These are phyloP conservation scores for Antechinus flavipes DNA, from an alignment of 2,113 vertebrate species.

Conservation along the genomic window DNA sequence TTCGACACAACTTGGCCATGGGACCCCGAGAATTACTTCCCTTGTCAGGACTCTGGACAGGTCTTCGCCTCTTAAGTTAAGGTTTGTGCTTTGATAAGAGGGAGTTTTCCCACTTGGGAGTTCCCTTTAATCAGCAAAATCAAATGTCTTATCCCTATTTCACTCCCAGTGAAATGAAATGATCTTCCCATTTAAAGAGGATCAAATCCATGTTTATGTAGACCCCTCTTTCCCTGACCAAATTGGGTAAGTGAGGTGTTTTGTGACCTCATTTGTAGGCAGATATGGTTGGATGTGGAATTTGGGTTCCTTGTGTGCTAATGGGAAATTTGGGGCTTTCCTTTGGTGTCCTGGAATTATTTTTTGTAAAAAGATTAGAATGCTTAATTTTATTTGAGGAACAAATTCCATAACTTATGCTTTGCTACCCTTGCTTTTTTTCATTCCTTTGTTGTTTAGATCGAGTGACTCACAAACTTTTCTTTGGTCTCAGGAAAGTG, in stretches of 20 bases:
- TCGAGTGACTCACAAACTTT: slow-evolving; percentile 69
- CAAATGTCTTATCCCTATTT: neutral
- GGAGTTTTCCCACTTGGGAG: neutral
- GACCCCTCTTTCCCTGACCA: neutral
- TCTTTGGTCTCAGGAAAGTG: slow-evolving; percentile 89
- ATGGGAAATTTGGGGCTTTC: neutral
- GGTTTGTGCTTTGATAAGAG: neutral
- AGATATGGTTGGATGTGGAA: neutral
- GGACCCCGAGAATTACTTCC: neutral
- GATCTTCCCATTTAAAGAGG: neutral
- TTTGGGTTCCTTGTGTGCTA: neutral
- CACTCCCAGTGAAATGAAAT: neutral
- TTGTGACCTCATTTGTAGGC: neutral
- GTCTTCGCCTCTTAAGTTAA: neutral
- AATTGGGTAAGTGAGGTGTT: neutral
- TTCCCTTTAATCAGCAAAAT: neutral
- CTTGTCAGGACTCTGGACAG: neutral
- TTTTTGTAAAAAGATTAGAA: neutral
- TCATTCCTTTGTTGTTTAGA: slow-evolving; percentile 45
- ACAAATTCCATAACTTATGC: slow-evolving; percentile 18
- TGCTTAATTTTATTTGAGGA: neutral
- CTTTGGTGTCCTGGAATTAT: neutral
- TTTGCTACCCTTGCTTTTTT: slow-evolving; percentile 29
- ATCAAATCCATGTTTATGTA: neutral
- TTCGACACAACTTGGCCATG: neutral